Evolutionary conservation across 2,797 vertebrate species (phyloP), one percentile per base, ranked within the genome.

Genomic region (Poecile montanus): DNA sequence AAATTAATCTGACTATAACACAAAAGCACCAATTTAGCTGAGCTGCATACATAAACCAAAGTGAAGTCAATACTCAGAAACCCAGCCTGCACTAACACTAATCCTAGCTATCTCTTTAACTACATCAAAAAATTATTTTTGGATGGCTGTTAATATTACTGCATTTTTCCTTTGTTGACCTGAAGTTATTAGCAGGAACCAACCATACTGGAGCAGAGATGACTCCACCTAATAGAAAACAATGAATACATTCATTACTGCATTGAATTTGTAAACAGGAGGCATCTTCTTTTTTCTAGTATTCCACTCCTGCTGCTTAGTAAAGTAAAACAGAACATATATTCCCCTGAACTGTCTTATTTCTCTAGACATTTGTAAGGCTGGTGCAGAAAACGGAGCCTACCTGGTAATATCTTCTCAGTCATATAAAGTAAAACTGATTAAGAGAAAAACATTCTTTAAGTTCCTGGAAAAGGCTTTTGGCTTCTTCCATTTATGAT

Each of bases 401-500:
- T 87, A 91, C 85, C 85, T 91, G 74, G 88, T 81, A 95, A 32
- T 83, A 85, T 54, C 88, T 89, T 93, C 84, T 92, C 44, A 68
- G 88, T 27, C 6, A 10, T 70, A 91, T 89, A 91, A 91, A 94
- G 76, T 74, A 93, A 83, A 84, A 86, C 65, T 89, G 88, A 94
- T 88, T 88, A 91, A 82, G 85, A 91, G 50, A 95, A 74, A 68
- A 88, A 89, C 82, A 82, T 88, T 90, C 48, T 93, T 89, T 84
- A 90, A 84, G 80, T 88, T 95, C 67, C 76, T 79, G 62, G 79
- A 72, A 91, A 95, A 93, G 18, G 61, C 65, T 80, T 40, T 93
- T 94, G 86, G 77, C 73, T 94, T 92, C 89, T 92, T 91, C 91
- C 76, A 92, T 85, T 93, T 65, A 87, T 93, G 91, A 96, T 95